These are phyloP conservation scores for Frankliniella fusca DNA, from an alignment of 2,888 invertebrate genomes.

Conservation along the genomic window DNA sequence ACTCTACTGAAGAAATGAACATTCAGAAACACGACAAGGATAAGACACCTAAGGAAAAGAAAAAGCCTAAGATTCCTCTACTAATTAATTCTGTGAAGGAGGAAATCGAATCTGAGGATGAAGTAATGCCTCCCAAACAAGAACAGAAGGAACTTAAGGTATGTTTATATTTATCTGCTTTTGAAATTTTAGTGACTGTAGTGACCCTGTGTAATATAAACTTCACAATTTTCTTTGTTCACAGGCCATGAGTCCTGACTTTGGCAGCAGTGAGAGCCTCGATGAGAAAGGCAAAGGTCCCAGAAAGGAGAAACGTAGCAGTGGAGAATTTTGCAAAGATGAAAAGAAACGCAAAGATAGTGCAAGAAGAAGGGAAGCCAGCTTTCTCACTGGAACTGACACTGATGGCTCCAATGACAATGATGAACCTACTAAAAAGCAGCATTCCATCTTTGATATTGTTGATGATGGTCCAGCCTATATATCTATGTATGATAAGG, in stretches of 20 bases:
- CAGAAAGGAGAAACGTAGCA: constrained; percentile 43
- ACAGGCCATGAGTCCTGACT: constrained; percentile 31
- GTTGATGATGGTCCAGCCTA: constrained; percentile 84
- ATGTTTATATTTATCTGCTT: neutral
- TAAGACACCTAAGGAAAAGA: constrained; percentile 25
- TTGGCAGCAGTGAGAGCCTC: constrained; percentile 42
- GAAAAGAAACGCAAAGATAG: constrained; percentile 48
- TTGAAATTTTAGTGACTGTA: no score
- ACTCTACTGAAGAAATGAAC: constrained; percentile 46
- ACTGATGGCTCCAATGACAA: constrained; percentile 43
- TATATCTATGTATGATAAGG: constrained; percentile 95
- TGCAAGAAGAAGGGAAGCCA: constrained; percentile 48
- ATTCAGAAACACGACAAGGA: neutral
- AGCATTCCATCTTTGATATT: constrained; percentile 88
- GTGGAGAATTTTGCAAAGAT: constrained; percentile 41
- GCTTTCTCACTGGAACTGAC: constrained; percentile 46
- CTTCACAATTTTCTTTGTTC: neutral
- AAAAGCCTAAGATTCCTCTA: neutral
- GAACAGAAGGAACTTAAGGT: neutral
- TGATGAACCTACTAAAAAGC: constrained; percentile 52
- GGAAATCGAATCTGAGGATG: constrained; percentile 5
- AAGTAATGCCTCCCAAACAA: neutral
- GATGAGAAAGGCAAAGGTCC: constrained; percentile 45
- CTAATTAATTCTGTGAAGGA: neutral
- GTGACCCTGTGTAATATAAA: neutral